Evolutionary conservation across 2,113 vertebrate genomes (phyloP), one percentile per base, ranked within the genome.

Genomic region (Amphilophus citrinellus): DNA sequence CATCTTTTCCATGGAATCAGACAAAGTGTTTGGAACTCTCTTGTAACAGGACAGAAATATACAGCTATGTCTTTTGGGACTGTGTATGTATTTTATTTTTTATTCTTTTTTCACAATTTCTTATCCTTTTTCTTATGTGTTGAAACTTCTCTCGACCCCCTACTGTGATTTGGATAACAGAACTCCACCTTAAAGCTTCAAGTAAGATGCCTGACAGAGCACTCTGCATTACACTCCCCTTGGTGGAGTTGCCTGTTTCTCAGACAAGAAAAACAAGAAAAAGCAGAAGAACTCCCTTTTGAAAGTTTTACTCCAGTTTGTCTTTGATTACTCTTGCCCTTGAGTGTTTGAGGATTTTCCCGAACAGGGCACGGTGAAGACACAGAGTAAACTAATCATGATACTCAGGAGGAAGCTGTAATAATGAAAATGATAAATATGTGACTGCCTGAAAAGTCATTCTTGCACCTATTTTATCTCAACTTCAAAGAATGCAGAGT

Each of bases 171-270:
- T 77, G 44, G 81, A 90, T 90, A 88, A 85, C 82, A 91, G 89
- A 89, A 75, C 79, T 77, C 84, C 77, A 76, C 35, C 9, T 85
- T 88, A 77, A 85, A 63, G 63, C 15, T 80, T 84, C 27, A 24
- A 61, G 71, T 37, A 76, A 76, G 77, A 84, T 83, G 77, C 81
- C 85, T 90, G 80, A 84, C 87, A 87, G 88, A 86, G 84, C 24
- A 87, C 92, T 84, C 90, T 87, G 84, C 78, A 17, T 86, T 89
- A 76, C 80, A 89, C 88, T 91, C 91, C 86, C 87, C 77, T 80
- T 84, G 84, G 89, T 86, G 68, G 77, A 82, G 75, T 20, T 76
- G 83, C 61, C 65, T 79, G 79, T 85, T 84, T 91, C 81, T 92
- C 35, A 89, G 62, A 87, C 68, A 71, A 77, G 65, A 80, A 77